These are phyloP conservation scores for Nothoprocta pentlandii DNA, from an alignment of 2,113 vertebrate species.

Conservation along the genomic window DNA sequence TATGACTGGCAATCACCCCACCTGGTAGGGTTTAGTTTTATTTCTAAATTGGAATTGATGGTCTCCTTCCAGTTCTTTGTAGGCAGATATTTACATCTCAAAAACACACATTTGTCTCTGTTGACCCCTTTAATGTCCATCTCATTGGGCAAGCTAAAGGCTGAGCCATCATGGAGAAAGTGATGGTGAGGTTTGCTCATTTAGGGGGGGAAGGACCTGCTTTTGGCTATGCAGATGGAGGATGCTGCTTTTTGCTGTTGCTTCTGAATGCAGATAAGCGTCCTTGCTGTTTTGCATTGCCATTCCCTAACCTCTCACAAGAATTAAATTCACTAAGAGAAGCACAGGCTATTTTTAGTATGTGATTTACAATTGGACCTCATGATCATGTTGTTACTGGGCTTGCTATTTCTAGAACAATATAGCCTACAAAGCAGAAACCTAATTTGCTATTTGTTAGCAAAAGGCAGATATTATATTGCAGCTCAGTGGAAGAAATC, in stretches of 20 bases:
- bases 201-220: background rate
- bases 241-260: background rate
- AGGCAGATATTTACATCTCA: background rate
- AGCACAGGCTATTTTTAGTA: background rate
- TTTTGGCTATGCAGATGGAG: background rate
- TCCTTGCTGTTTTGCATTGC: background rate
- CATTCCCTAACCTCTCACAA: background rate
- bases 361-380: background rate
- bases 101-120: background rate
- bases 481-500: background rate
- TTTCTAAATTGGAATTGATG: background rate
- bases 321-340: background rate
- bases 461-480: background rate
- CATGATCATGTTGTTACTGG: background rate
- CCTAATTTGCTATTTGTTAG: background rate
- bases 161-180: background rate
- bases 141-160: background rate
- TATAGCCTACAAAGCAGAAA: background rate
- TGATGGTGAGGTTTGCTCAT: background rate
- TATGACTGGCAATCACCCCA: background rate
- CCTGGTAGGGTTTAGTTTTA: background rate
- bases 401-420: background rate
- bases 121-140: background rate
- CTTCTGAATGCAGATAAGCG: background rate
- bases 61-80: background rate